phyloP scores from a whole-genome alignment of 2,113 vertebrate genomes.

The Pangasianodon gigas region DNA sequence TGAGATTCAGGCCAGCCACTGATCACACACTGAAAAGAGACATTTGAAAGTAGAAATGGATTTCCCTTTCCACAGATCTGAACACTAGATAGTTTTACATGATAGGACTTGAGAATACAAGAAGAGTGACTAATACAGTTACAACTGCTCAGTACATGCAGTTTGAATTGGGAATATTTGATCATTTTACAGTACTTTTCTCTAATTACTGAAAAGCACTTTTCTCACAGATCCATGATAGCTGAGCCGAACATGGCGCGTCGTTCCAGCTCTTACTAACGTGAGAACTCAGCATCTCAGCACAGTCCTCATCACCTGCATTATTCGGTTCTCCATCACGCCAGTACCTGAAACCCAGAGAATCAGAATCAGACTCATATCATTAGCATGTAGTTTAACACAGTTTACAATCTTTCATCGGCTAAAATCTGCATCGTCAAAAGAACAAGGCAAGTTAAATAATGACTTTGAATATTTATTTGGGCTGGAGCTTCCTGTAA shows the following conservation, averaged over 20 bases:
- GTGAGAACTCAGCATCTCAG: not conserved
- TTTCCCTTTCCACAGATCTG: no score
- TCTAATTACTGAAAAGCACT: no score
- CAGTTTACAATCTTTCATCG: not conserved
- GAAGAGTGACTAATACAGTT: no score
- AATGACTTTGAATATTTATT: not conserved
- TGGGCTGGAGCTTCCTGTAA: not conserved
- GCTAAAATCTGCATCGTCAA: not conserved
- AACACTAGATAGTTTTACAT: no score
- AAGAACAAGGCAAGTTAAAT: not conserved
- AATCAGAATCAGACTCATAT: not conserved
- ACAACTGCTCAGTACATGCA: no score
- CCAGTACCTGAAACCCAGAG: slow-evolving; percentile 23
- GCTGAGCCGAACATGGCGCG: not conserved
- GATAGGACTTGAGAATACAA: no score
- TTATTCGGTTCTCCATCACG: not conserved
- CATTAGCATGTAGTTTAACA: not conserved
- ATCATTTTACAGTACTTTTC: no score
- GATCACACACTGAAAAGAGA: no score
- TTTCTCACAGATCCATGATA: not conserved
- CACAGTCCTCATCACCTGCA: slow-evolving; percentile 26
- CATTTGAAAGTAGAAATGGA: no score
- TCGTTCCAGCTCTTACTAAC: not conserved
- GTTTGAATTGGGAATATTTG: no score
- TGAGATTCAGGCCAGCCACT: no score